A percentile compares a stretch with the other conserved stretches of the same genome.
Evolutionary conservation across 2,888 invertebrate species (phyloP).

Genomic region (Crossocerus cetratus): DNA sequence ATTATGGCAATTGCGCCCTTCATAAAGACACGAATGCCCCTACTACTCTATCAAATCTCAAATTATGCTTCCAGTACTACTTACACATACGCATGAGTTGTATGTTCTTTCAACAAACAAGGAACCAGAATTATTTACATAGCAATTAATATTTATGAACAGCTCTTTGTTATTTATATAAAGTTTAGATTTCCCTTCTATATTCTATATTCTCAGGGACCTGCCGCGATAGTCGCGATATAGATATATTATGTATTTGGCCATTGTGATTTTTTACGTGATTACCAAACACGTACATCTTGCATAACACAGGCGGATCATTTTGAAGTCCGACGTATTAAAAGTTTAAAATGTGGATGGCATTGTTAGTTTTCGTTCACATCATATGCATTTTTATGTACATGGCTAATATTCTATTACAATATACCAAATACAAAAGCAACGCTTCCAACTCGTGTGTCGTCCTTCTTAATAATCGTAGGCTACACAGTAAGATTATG

Average conservation of each 20-base stretch:
- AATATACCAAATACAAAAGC: slow-evolving; percentile 39
- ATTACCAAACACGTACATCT: background rate
- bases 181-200: slow-evolving; percentile 48
- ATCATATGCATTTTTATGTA: background rate
- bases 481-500: slow-evolving; percentile 21
- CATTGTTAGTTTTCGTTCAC: slow-evolving; percentile 36
- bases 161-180: slow-evolving; percentile 51
- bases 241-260: slow-evolving; percentile 34
- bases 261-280: slow-evolving; percentile 7
- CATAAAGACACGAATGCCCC: slow-evolving; percentile 2
- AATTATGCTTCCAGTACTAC: slow-evolving; percentile 51
- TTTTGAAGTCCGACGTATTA: background rate
- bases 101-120: slow-evolving; percentile 25
- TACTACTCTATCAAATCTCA: slow-evolving; percentile 13
- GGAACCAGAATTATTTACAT: slow-evolving; percentile 45
- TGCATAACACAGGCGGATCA: background rate
- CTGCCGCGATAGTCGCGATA: slow-evolving; percentile 24
- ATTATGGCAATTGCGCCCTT: slow-evolving; percentile 14
- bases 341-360: slow-evolving; percentile 37
- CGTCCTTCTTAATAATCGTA: slow-evolving; percentile 35
- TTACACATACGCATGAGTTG: slow-evolving; percentile 9
- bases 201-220: slow-evolving; percentile 46
- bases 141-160: slow-evolving; percentile 37
- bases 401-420: slow-evolving; percentile 17
- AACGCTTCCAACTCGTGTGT: slow-evolving; percentile 47